These are phyloP conservation scores for Idaea biselata DNA, from an alignment of 2,888 invertebrate species.

Conservation along the genomic window DNA sequence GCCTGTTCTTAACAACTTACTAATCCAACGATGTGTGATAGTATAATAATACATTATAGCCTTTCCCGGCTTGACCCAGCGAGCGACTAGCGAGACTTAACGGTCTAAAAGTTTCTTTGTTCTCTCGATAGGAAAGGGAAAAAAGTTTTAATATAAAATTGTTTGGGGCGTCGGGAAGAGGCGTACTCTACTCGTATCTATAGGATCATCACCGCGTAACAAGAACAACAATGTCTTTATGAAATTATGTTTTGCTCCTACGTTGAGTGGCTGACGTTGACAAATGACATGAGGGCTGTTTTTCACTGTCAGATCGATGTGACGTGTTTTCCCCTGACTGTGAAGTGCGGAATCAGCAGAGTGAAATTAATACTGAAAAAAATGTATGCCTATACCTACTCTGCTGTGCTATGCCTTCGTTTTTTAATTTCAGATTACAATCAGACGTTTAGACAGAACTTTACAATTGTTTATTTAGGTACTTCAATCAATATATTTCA, in stretches of 20 bases:
- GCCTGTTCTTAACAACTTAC: too few species aligned
- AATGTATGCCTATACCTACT: constrained; percentile 26
- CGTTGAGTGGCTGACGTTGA: constrained; percentile 74
- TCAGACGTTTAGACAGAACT: too few species aligned
- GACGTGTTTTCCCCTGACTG: constrained; percentile 68
- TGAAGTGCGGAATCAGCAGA: constrained; percentile 65
- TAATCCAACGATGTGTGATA: too few species aligned
- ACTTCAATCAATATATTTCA: too few species aligned
- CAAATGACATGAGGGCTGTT: constrained; percentile 73
- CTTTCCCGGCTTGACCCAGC: too few species aligned
- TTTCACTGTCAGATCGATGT: constrained; percentile 77
- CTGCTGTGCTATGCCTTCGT: too few species aligned
- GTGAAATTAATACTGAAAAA: constrained; percentile 57
- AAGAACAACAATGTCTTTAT: constrained; percentile 76
- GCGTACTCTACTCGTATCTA: constrained; percentile 24
- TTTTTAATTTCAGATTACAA: too few species aligned
- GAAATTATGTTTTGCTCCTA: constrained; percentile 73
- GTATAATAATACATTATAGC: too few species aligned
- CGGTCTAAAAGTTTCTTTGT: background rate
- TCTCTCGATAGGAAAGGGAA: constrained; percentile 10
- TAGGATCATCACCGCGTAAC: constrained; percentile 55
- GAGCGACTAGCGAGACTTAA: too few species aligned
- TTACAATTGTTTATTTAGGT: too few species aligned
- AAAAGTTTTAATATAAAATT: constrained; percentile 40
- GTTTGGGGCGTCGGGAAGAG: constrained; percentile 43